A percentile compares a stretch with the other conserved stretches of the same genome.
Evolutionary conservation across 2,113 vertebrate genomes (phyloP).

Genomic region (Anguilla japonica): DNA sequence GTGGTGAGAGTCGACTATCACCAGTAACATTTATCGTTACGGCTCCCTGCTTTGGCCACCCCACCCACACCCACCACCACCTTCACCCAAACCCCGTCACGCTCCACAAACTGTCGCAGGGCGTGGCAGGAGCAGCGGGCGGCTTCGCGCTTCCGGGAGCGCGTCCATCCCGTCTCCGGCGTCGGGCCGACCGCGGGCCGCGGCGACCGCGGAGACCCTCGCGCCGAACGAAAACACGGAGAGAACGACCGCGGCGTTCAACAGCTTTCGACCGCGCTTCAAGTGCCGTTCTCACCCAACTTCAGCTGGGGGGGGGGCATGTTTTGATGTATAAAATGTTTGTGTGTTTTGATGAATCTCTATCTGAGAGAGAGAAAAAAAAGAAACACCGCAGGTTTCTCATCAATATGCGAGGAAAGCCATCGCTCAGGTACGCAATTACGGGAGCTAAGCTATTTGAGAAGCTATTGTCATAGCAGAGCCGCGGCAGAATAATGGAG

Average conservation of each 20-base stretch:
- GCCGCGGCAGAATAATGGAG: conserved; percentile 51
- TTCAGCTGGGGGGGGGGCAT: neutral
- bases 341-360: too few species aligned
- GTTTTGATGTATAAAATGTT: neutral
- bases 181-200: too few species aligned
- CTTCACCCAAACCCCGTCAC: too few species aligned
- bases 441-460: conserved; percentile 34
- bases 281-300: neutral
- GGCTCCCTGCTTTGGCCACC: neutral
- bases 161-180: too few species aligned
- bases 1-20: neutral
- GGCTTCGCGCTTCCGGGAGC: too few species aligned
- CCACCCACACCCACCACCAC: neutral
- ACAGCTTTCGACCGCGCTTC: neutral
- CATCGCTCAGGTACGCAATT: conserved; percentile 35
- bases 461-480: conserved; percentile 56
- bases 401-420: conserved; percentile 38
- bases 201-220: too few species aligned
- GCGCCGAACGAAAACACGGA: neutral
- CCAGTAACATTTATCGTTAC: neutral
- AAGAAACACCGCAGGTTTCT: conserved; percentile 5
- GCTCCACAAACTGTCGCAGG: too few species aligned
- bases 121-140: too few species aligned
- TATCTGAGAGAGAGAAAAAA: too few species aligned
- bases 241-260: neutral